A percentile compares a stretch with the other conserved stretches of the same genome.
phyloP scores from a whole-genome alignment of 2,113 vertebrate genomes.

The Macrotus californicus region DNA sequence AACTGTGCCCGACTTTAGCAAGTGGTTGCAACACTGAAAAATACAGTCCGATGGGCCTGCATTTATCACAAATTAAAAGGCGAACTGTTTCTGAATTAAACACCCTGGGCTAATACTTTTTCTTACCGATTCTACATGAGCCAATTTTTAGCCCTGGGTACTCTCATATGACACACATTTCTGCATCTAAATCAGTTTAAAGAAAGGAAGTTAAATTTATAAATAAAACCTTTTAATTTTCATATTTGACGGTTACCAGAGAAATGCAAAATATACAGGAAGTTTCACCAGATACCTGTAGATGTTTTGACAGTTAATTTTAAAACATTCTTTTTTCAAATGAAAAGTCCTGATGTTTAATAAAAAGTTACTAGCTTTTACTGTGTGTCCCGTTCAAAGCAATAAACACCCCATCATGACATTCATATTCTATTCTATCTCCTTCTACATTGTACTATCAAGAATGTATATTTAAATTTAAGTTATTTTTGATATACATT shows the following conservation, averaged over 20 bases:
- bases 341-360: neutral
- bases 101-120: neutral
- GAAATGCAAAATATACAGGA: neutral
- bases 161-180: neutral
- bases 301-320: slow-evolving; percentile 51
- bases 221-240: neutral
- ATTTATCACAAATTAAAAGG: neutral
- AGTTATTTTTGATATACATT: neutral
- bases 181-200: neutral
- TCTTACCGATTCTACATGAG: neutral
- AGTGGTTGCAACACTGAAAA: neutral
- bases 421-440: neutral
- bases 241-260: slow-evolving; percentile 32
- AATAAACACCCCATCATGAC: neutral
- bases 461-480: neutral
- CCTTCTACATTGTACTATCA: neutral
- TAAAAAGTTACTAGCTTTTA: neutral
- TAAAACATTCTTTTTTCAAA: slow-evolving; percentile 46
- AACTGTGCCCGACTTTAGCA: neutral
- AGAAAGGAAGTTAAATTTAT: neutral
- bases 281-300: neutral
- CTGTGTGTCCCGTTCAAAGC: neutral
- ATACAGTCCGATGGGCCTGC: neutral
- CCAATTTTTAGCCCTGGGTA: neutral
- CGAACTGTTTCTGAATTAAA: neutral